Evolutionary conservation across 2,888 invertebrate species (phyloP), one percentile per base, ranked within the genome.

Genomic region (Entomobrya multifasciata): DNA sequence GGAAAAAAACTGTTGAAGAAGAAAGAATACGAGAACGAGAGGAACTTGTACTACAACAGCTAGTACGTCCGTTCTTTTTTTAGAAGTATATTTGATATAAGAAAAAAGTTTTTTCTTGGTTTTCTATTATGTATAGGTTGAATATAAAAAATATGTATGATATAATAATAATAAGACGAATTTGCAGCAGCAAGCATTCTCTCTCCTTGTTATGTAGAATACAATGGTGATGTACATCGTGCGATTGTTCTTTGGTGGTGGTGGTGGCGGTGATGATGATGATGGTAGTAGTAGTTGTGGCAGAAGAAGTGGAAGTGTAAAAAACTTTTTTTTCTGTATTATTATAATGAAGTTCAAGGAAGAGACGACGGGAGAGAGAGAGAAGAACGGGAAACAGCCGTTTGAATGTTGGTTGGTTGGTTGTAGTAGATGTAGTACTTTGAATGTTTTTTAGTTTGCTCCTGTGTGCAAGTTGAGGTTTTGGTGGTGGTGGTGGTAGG

Each of bases 291-390:
- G 30, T 36, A 36, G 36, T 36, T 36, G 36, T 36, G 36, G 36
- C 36, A 36, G 36, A 36, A 36, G 36, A 36, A 36, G 17, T 65
- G 65, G n/a, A 82, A 41, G 41, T 65, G 65, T 65, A 4, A 83
- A 30, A 84, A 84, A 84, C 60, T 4, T 49, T 85, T 77, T 82
- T 74, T n/a, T 57, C 65, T 27, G 27, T 83, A 70, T 41, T 78
- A 85, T 85, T 78, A 85, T 85, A 85, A 85, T 85, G 85, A 79
- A 85, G 78, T 85, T 72, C 77, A 44, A 83, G 62, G 67, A 27
- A 60, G 25, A 55, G 3, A 55, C 17, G 20, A 55, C 4, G 20
- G n/a, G 41, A 67, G 47, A 44, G 15, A 47, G 44, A 65, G 6
- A 44, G 22, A 44, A 17, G 36, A 65, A 41, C 17, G 62, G 36